Conservation (phyloP, 2,797 vertebrate species). For the Acrossocheilus fasciatus region DNA sequence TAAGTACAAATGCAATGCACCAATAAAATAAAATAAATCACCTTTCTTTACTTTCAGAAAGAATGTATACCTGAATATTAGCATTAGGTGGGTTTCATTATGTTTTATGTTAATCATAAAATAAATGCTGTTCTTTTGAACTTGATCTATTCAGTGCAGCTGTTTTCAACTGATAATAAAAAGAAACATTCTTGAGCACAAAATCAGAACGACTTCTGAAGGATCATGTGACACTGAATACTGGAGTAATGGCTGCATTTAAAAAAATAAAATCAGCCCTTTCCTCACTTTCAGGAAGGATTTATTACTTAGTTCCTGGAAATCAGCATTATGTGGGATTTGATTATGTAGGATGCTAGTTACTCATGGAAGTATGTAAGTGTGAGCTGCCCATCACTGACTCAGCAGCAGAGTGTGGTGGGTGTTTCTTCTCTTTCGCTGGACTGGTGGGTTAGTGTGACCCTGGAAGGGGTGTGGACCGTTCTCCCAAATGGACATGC, state of each 20-base stretch:
- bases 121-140: neutral
- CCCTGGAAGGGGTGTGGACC: conserved; percentile 26
- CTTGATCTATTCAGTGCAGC: neutral
- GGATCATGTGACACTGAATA: neutral
- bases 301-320: neutral
- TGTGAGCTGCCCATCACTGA: conserved; percentile 20
- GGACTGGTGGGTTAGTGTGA: conserved; percentile 29
- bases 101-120: neutral
- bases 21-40: neutral
- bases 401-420: neutral
- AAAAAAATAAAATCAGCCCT: neutral
- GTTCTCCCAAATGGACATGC: conserved; percentile 17
- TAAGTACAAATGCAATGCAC: neutral
- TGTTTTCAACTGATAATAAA: neutral
- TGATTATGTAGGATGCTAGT: conserved; percentile 6
- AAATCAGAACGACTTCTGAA: neutral
- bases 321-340: neutral
- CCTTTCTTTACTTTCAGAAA: neutral
- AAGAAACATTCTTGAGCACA: neutral
- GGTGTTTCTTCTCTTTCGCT: conserved; percentile 10
- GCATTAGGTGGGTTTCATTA: neutral
- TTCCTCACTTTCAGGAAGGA: neutral
- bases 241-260: neutral
- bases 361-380: neutral
- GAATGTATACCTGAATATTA: neutral